phyloP scores from a whole-genome alignment of 2,888 invertebrate genomes.

The Hydrotaea cyrtoneurina region DNA sequence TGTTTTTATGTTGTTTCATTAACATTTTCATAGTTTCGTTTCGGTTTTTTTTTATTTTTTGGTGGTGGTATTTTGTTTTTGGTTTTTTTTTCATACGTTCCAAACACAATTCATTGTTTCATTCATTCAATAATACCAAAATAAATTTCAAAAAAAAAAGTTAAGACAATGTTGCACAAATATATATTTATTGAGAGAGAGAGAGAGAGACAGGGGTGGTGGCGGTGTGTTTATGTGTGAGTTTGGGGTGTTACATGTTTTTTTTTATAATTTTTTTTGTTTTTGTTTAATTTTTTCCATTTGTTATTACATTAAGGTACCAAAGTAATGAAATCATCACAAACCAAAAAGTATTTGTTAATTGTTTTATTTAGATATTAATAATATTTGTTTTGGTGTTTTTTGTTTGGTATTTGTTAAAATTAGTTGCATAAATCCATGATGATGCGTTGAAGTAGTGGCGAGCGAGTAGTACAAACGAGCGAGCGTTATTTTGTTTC shows the following conservation, averaged over 20 bases:
- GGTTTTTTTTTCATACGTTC: conserved; percentile 28
- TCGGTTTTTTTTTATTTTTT: conserved; percentile 22
- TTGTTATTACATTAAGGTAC: conserved; percentile 46
- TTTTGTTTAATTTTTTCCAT: background rate
- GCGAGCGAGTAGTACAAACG: conserved; percentile 63
- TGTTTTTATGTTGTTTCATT: conserved; percentile 62
- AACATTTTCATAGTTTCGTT: conserved; percentile 50
- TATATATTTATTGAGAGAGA: no score
- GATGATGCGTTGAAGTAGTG: conserved; percentile 73
- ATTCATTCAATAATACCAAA: conserved; percentile 32
- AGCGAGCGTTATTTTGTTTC: conserved; percentile 67
- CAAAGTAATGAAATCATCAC: conserved; percentile 9
- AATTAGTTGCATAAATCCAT: conserved; percentile 72
- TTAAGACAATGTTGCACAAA: conserved; percentile 15
- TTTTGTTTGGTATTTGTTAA: conserved; percentile 67
- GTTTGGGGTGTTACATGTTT: background rate
- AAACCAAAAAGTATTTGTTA: conserved; percentile 43
- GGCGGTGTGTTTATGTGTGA: conserved; percentile 35
- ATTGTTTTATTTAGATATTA: conserved; percentile 45
- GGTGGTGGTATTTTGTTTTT: conserved; percentile 32
- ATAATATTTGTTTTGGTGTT: conserved; percentile 65
- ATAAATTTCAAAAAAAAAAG: background rate
- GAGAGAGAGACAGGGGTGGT: conserved; percentile 25
- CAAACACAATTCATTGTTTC: conserved; percentile 29
- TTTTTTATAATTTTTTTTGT: conserved; percentile 15